These are phyloP conservation scores for Chaetura pelagica DNA, from an alignment of 2,113 vertebrate species.

Conservation along the genomic window DNA sequence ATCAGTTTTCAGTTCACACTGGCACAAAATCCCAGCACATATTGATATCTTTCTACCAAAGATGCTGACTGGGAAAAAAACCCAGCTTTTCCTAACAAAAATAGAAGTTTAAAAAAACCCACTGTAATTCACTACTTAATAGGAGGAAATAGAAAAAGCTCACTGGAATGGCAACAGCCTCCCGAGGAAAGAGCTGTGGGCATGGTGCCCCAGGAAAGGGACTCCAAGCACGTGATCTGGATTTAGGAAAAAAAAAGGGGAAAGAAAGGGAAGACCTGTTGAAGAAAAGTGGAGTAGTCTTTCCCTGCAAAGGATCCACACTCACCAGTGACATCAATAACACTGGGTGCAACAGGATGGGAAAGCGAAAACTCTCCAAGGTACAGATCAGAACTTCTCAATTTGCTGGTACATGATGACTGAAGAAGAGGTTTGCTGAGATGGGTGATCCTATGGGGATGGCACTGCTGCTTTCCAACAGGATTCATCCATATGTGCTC, in stretches of 20 bases:
- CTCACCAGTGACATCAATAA: neutral
- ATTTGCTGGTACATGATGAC: neutral
- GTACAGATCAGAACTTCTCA: neutral
- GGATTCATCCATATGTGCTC: fast-evolving
- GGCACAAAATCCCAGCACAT: neutral
- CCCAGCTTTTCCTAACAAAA: neutral
- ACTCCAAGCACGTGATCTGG: neutral
- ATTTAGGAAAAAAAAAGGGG: neutral
- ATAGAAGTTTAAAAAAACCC: neutral
- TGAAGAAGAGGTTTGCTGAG: neutral
- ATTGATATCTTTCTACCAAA: neutral
- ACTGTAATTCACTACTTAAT: neutral
- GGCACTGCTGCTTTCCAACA: neutral
- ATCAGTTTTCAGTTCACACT: neutral
- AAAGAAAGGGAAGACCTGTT: neutral
- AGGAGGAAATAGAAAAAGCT: neutral
- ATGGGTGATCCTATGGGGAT: neutral
- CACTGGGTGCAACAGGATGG: fast-evolving
- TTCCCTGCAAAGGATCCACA: too few species aligned
- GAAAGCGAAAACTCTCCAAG: neutral
- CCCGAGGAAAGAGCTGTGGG: neutral
- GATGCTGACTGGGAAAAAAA: neutral
- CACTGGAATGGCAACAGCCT: neutral
- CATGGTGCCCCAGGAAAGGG: neutral
- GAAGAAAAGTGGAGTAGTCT: neutral